phyloP scores from a whole-genome alignment of 2,797 vertebrate genomes.

The Moxostoma hubbsi region DNA sequence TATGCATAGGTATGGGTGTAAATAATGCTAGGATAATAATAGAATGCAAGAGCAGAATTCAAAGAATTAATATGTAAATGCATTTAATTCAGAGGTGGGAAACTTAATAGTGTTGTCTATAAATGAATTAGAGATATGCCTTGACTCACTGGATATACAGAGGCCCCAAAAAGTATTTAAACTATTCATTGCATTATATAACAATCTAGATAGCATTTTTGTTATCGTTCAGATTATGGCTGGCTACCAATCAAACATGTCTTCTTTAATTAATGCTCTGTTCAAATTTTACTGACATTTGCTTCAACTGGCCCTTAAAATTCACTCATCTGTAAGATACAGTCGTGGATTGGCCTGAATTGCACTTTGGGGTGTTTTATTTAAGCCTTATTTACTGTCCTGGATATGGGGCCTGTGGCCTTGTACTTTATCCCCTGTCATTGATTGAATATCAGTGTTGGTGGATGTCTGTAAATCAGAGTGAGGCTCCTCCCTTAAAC shows the following conservation, averaged over 20 bases:
- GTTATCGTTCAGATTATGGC: slow-evolving; percentile 44
- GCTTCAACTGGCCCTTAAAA: slow-evolving; percentile 32
- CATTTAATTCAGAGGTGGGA: neutral
- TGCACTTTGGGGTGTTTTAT: slow-evolving; percentile 47
- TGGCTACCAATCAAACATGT: slow-evolving; percentile 9
- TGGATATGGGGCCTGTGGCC: slow-evolving; percentile 18
- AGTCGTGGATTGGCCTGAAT: slow-evolving; percentile 31
- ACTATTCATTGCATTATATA: no score
- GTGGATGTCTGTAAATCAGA: slow-evolving; percentile 50
- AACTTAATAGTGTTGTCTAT: neutral
- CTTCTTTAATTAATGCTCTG: slow-evolving; percentile 1
- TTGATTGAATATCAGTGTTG: slow-evolving; percentile 50
- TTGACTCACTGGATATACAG: neutral
- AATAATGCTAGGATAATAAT: slow-evolving; percentile 59
- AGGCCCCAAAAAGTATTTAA: no score
- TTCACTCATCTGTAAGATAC: slow-evolving; percentile 22
- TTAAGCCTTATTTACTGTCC: slow-evolving; percentile 51
- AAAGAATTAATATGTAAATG: slow-evolving; percentile 38
- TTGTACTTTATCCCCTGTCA: slow-evolving; percentile 44
- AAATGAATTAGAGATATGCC: neutral
- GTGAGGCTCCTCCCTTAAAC: slow-evolving; percentile 34
- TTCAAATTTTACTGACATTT: slow-evolving; percentile 14
- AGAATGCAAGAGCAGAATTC: slow-evolving; percentile 21
- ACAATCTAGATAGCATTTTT: neutral
- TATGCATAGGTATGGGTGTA: slow-evolving; percentile 47